These are phyloP conservation scores for Tetranychus truncatus DNA, from an alignment of 2,888 invertebrate species.

Conservation along the genomic window DNA sequence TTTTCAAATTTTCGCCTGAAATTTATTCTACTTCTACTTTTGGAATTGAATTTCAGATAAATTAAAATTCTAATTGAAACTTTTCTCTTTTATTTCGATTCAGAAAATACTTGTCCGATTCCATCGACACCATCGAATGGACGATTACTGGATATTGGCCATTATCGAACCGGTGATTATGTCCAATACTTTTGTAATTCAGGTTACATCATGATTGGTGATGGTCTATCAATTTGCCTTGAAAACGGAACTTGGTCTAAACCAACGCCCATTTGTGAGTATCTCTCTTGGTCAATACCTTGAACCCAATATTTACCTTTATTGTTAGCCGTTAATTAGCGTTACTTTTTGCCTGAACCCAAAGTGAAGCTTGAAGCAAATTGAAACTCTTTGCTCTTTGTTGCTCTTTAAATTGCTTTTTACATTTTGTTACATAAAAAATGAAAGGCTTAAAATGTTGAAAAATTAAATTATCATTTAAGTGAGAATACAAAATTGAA, in stretches of 20 bases:
- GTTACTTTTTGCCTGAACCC: too few relatives aligned
- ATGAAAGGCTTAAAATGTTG: not conserved
- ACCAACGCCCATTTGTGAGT: slow-evolving; percentile 57
- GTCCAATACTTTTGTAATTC: slow-evolving; percentile 56
- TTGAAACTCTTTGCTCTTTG: too few relatives aligned
- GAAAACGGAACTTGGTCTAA: slow-evolving; percentile 75
- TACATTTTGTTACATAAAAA: too few relatives aligned
- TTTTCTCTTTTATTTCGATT: not conserved
- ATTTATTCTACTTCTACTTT: too few relatives aligned
- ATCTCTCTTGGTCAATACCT: too few relatives aligned
- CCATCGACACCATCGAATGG: slow-evolving; percentile 55
- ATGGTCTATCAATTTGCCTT: slow-evolving; percentile 53
- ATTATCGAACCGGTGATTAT: slow-evolving; percentile 58
- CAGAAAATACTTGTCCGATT: slow-evolving; percentile 62
- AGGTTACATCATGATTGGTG: slow-evolving; percentile 50
- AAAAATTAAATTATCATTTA: not conserved
- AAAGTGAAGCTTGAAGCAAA: too few relatives aligned
- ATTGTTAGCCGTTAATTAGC: not conserved
- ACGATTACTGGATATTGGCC: slow-evolving; percentile 39
- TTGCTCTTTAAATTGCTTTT: too few relatives aligned
- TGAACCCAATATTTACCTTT: not conserved
- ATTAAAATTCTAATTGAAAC: not conserved
- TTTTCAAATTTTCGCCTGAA: too few relatives aligned
- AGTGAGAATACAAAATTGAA: too few relatives aligned
- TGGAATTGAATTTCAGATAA: too few relatives aligned